phyloP scores from a whole-genome alignment of 2,888 invertebrate genomes.

The Erynnis tages region DNA sequence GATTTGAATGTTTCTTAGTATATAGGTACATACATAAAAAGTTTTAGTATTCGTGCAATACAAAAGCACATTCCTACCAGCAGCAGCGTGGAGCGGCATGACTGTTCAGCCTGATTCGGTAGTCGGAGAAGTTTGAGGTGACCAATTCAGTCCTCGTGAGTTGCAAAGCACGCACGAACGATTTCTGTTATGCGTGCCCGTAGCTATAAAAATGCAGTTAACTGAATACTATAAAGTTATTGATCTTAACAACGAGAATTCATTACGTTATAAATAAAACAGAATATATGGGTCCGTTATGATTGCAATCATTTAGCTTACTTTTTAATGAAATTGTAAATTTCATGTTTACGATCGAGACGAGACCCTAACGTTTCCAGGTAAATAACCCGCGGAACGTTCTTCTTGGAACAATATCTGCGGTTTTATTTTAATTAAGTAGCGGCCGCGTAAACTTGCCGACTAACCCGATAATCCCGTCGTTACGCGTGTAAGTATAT shows the following conservation, averaged over 20 bases:
- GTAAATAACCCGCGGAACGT: constrained; percentile 2
- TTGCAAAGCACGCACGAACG: too few species aligned
- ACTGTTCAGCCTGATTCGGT: too few species aligned
- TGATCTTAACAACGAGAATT: too few species aligned
- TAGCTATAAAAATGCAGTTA: too few species aligned
- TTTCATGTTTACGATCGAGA: constrained; percentile 6
- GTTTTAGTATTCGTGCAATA: too few species aligned
- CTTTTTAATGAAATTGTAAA: constrained; percentile 17
- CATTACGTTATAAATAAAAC: background rate
- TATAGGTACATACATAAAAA: too few species aligned
- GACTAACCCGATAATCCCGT: constrained; percentile 42
- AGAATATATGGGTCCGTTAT: constrained; percentile 1
- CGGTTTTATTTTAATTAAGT: constrained; percentile 29
- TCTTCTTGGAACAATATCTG: constrained; percentile 25
- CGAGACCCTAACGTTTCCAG: constrained; percentile 2
- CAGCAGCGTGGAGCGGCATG: too few species aligned
- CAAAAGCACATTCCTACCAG: too few species aligned
- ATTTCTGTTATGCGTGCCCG: too few species aligned
- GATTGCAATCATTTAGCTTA: background rate
- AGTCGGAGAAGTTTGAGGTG: too few species aligned
- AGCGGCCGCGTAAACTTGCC: constrained; percentile 36
- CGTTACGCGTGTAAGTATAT: constrained; percentile 13
- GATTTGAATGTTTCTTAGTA: too few species aligned
- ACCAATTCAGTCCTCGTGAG: too few species aligned
- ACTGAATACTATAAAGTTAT: background rate